These are phyloP conservation scores for Thalassarche chlororhynchos DNA, from an alignment of 2,113 vertebrate species.

Conservation along the genomic window DNA sequence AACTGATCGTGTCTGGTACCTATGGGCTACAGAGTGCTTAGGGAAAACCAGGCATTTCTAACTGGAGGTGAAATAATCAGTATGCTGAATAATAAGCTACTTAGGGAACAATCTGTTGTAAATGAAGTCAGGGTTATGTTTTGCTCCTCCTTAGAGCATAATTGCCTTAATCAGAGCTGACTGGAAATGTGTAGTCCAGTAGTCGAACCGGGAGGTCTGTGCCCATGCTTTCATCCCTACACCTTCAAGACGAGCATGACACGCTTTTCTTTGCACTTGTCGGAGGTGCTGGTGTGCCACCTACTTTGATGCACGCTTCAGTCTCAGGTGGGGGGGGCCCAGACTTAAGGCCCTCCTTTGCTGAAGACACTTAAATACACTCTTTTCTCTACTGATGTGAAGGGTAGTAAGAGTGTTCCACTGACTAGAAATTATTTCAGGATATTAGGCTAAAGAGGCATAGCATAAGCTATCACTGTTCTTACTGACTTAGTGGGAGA, in stretches of 20 bases:
- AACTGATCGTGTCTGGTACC: not conserved
- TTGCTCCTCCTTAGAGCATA: not conserved
- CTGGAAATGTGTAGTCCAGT: not conserved
- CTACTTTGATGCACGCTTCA: not conserved
- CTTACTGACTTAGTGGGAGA: not conserved
- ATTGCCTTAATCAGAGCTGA: not conserved
- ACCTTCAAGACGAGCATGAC: not conserved
- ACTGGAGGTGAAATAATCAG: not conserved
- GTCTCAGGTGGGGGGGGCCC: fast-evolving
- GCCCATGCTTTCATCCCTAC: not conserved
- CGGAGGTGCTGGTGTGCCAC: not conserved
- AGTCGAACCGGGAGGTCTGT: fast-evolving
- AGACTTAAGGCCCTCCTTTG: not conserved
- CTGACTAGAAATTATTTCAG: not conserved
- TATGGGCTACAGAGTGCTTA: not conserved
- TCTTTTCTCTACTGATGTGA: not conserved
- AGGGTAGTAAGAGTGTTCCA: not conserved
- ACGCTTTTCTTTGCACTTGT: not conserved
- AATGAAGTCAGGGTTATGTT: not conserved
- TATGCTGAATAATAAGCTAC: not conserved
- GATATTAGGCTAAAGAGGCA: not conserved
- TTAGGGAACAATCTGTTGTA: not conserved
- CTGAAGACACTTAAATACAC: not conserved
- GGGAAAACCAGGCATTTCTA: not conserved
- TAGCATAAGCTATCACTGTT: not conserved